Evolutionary conservation across 2,797 vertebrate species (phyloP).

Genomic region (Poecilia velifera): DNA sequence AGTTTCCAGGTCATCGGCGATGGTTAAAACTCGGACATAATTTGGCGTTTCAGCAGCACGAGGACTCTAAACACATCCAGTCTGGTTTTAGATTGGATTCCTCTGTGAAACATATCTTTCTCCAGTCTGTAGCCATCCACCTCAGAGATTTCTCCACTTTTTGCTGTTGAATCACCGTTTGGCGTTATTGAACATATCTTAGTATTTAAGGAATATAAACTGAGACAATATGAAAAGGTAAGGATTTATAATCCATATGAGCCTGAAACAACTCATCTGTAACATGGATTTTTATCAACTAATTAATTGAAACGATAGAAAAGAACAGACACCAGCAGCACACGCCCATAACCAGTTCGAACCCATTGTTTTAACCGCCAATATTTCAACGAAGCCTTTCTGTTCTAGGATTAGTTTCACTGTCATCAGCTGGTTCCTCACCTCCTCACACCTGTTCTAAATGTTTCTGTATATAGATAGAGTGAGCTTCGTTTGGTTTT

Average conservation of each 20-base stretch:
- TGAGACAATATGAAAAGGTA: neutral
- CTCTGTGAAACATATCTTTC: neutral
- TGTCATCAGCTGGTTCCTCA: neutral
- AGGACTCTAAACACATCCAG: neutral
- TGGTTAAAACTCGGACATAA: neutral
- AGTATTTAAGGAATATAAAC: neutral
- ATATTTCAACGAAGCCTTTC: neutral
- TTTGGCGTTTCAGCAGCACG: neutral
- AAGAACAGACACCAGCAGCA: neutral
- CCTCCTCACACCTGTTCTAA: neutral
- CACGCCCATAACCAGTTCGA: neutral
- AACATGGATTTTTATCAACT: neutral
- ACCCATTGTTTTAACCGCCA: neutral
- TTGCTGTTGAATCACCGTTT: neutral
- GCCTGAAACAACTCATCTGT: neutral
- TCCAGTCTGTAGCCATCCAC: neutral
- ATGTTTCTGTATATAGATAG: conserved; percentile 53
- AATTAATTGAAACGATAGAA: neutral
- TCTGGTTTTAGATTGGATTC: neutral
- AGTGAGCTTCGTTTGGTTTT: conserved; percentile 46
- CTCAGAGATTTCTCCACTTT: neutral
- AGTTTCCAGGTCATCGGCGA: neutral
- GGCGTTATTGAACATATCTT: neutral
- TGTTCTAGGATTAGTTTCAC: neutral
- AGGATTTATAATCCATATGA: neutral